These are phyloP conservation scores for Benthosema pterotum DNA, from an alignment of 2,797 vertebrate genomes.

Conservation along the genomic window DNA sequence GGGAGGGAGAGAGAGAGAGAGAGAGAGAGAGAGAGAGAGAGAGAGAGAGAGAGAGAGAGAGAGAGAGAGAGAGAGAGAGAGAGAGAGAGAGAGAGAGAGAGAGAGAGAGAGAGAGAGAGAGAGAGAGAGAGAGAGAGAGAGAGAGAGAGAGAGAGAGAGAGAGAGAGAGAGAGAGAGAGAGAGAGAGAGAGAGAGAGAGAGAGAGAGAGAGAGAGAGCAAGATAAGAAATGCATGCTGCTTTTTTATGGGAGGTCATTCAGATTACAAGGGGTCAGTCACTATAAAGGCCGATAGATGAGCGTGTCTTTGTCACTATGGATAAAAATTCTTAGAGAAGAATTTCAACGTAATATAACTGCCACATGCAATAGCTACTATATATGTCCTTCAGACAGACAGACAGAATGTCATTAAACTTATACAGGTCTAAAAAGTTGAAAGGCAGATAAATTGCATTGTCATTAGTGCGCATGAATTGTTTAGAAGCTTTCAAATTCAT, in stretches of 20 bases:
- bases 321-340: slow-evolving; percentile 42
- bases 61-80: no score
- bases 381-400: slow-evolving; percentile 1
- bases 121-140: neutral
- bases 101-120: slow-evolving; percentile 11
- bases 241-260: slow-evolving; percentile 48
- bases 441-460: no score
- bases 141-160: no score
- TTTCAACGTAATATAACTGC: slow-evolving; percentile 10
- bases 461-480: no score
- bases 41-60: neutral
- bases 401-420: neutral
- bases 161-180: no score
- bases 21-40: no score
- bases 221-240: slow-evolving; percentile 34
- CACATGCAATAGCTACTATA: slow-evolving; percentile 8
- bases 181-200: no score
- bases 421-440: no score
- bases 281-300: slow-evolving; percentile 57
- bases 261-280: slow-evolving; percentile 64
- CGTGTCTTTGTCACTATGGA: slow-evolving; percentile 43
- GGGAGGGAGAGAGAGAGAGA: no score
- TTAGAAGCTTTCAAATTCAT: no score
- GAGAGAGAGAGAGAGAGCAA: no score
- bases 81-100: slow-evolving; percentile 31